These are phyloP conservation scores for Spheniscus humboldti DNA, from an alignment of 2,797 vertebrate genomes.

Conservation along the genomic window DNA sequence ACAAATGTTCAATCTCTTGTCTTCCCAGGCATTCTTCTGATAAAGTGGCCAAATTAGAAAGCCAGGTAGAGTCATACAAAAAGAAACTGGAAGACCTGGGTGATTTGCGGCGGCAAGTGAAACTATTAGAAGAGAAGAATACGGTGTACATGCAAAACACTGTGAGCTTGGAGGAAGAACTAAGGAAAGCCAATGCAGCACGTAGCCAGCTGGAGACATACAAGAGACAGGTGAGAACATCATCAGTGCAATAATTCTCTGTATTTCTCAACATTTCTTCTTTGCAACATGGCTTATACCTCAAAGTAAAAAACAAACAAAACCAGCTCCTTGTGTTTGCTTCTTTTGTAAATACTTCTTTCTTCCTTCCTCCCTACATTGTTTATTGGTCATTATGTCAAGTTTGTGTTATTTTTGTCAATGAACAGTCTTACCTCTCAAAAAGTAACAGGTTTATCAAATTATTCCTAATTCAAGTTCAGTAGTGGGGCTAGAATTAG, in stretches of 20 bases:
- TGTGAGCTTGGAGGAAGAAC: conserved; percentile 88
- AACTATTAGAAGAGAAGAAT: conserved; percentile 93
- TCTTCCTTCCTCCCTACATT: not conserved
- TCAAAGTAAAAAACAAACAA: not conserved
- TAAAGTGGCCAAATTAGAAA: conserved; percentile 92
- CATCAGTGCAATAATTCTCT: not conserved
- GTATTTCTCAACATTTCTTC: not conserved
- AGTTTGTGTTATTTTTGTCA: not conserved
- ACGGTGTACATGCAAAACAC: conserved; percentile 90
- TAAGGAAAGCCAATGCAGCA: conserved; percentile 87
- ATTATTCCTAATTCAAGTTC: not conserved
- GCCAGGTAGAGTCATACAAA: conserved; percentile 90
- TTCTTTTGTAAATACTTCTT: not conserved
- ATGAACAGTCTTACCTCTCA: not conserved
- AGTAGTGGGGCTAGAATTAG: not conserved
- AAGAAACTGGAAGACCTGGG: conserved; percentile 95
- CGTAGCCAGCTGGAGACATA: conserved; percentile 90
- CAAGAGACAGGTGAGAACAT: conserved; percentile 88
- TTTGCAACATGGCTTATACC: not conserved
- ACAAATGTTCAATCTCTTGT: not conserved
- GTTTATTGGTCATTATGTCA: not conserved
- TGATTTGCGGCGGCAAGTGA: conserved; percentile 89
- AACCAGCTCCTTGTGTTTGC: not conserved
- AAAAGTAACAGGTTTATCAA: not conserved
- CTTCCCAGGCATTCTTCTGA: conserved; percentile 81